Percentiles rank a stretch among this genome's conserved stretches.
Evolutionary conservation across 2,888 invertebrate species (phyloP).

Genomic region (Hetaerina titia): DNA sequence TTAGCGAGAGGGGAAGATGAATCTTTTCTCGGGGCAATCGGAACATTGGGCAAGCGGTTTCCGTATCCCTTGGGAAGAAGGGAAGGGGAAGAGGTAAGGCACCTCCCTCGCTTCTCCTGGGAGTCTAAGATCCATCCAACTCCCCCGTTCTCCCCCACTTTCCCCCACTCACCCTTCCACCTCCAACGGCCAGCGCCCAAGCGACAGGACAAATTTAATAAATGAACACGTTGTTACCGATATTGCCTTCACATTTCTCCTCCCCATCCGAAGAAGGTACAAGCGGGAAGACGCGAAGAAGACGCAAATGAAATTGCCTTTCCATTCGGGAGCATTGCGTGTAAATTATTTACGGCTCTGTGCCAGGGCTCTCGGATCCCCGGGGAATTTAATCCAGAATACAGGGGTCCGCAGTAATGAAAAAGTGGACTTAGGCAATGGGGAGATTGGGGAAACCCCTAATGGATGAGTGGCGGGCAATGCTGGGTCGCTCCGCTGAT

Average conservation of each 20-base stretch:
- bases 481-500: neutral
- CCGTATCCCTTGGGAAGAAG: neutral
- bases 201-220: neutral
- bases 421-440: constrained; percentile 20
- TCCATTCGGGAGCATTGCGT: constrained; percentile 8
- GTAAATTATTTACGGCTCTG: constrained; percentile 18
- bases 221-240: constrained; percentile 27
- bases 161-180: too few relatives aligned
- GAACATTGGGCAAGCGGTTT: neutral
- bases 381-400: constrained; percentile 11
- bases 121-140: neutral
- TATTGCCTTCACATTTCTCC: neutral
- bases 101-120: neutral
- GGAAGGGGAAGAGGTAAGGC: too few relatives aligned
- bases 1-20: neutral
- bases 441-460: neutral
- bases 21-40: neutral
- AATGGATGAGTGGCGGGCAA: neutral
- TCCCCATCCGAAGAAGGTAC: neutral
- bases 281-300: neutral
- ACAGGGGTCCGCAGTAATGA: neutral
- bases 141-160: neutral
- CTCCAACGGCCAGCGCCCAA: neutral
- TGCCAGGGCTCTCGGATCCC: neutral
- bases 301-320: constrained; percentile 39